A percentile compares a stretch with the other conserved stretches of the same genome.
These are phyloP conservation scores for Cryptosula pallasiana DNA, from an alignment of 2,888 invertebrate species.

Conservation along the genomic window DNA sequence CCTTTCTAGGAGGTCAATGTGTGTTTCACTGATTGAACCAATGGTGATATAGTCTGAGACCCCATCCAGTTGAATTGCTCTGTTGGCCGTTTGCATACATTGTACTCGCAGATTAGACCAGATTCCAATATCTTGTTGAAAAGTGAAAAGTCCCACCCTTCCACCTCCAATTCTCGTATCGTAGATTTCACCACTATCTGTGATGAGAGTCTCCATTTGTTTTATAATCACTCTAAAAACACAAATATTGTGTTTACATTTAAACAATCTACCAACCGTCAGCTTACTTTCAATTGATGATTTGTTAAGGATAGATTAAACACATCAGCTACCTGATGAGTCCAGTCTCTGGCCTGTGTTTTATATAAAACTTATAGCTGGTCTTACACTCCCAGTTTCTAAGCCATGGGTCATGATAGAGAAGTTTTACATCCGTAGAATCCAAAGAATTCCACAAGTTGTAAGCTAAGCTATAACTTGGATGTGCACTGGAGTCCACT, in stretches of 20 bases:
- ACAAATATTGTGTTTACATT: too few species aligned
- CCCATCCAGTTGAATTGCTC: slow-evolving; percentile 38
- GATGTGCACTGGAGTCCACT: slow-evolving; percentile 33
- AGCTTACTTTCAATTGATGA: too few species aligned
- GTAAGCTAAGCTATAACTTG: slow-evolving; percentile 31
- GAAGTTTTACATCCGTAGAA: slow-evolving; percentile 30
- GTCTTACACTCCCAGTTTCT: slow-evolving; percentile 34
- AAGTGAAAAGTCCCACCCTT: slow-evolving; percentile 36
- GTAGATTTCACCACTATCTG: slow-evolving; percentile 38
- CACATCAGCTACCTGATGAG: slow-evolving; percentile 33
- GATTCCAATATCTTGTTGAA: slow-evolving; percentile 33
- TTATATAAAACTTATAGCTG: slow-evolving; percentile 37
- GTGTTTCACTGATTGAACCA: slow-evolving; percentile 28
- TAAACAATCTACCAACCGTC: too few species aligned
- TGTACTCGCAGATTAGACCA: slow-evolving; percentile 36
- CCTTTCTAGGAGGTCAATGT: slow-evolving; percentile 19
- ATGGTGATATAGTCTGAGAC: slow-evolving; percentile 35
- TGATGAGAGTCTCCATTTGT: slow-evolving; percentile 30
- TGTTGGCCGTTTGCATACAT: slow-evolving; percentile 33
- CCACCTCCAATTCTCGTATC: slow-evolving; percentile 39
- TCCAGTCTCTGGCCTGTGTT: slow-evolving; percentile 34
- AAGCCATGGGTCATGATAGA: slow-evolving; percentile 40
- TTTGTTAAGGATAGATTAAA: neutral
- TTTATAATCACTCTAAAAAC: slow-evolving; percentile 33
- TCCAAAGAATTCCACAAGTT: slow-evolving; percentile 36